Base-by-base conservation (phyloP, 2,113 vertebrate genomes). In the Brachyhypopomus occidentalis region DNA sequence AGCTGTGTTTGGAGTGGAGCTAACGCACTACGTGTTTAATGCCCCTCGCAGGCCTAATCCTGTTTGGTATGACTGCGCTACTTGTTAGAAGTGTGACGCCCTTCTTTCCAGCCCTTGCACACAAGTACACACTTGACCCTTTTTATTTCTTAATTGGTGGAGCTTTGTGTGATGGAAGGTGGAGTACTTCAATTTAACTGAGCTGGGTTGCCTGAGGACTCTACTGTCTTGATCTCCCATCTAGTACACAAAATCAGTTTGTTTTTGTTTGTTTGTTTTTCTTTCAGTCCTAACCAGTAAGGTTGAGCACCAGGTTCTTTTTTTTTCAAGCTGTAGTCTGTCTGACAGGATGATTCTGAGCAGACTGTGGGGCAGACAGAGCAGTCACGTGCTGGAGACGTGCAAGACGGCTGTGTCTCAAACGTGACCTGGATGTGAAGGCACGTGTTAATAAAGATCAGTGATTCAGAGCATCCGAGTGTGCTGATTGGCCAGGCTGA, bases 111-210 rank as follows among this genome's bases (percentile, higher is more conserved):
- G 45, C 12, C 9, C 45, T 9, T 3, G 7, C 12, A 9, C 34
- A 7, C 36, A 36, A 8, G 56, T 25, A 76, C 48, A 20, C 27
- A 67, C 75, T 64, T 38, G 8, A 48, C 9, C n/a, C 58, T 36
- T 20, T 56, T 60, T 30, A 23, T 55, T 59, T 64, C 62, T 70
- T 72, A 77, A 77, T 84, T 72, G 72, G 72, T 23, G 8, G 45
- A 52, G 45, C 45, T 52, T 52, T 52, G 45, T 23, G 17, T 34
- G 8, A 34, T 16, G 8, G 30, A 34, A 36, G 25, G 25, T n/a
- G 59, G 22, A 0, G 20, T 64, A 2, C 17, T 16, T 22, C 11
- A 45, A 36, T 9, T 19, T 12, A 62, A 4, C 25, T 12, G 9
- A 63, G 23, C 45, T 52, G 38, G 14, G 38, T 2, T 14, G 41